Conservation (phyloP, 2,888 invertebrate genomes). For the Cinara cedri region DNA sequence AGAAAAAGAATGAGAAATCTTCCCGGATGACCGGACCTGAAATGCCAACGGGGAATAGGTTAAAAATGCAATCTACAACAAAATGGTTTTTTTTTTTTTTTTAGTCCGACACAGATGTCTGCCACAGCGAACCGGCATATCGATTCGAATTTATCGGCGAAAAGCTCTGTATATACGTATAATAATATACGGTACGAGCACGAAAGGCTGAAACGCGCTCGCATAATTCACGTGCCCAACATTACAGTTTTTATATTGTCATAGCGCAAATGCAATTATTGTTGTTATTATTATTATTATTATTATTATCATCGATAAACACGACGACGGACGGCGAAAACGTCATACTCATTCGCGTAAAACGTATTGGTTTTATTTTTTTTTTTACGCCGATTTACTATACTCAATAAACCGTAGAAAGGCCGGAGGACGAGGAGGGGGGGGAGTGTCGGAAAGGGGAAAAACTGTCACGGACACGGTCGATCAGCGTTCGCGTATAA, state of each 20-base stretch:
- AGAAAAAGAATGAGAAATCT: constrained; percentile 25
- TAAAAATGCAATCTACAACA: constrained; percentile 53
- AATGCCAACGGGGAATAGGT: constrained; percentile 52
- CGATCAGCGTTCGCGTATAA: neutral
- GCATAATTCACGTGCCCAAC: neutral
- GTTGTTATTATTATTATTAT: too few relatives aligned
- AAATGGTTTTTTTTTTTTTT: constrained; percentile 24
- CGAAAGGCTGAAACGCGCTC: constrained; percentile 1
- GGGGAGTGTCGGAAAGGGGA: neutral
- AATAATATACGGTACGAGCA: neutral
- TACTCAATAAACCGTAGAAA: too few relatives aligned
- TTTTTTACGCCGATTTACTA: too few relatives aligned
- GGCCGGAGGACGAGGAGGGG: too few relatives aligned
- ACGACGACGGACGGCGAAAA: constrained; percentile 8
- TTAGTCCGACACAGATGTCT: constrained; percentile 34
- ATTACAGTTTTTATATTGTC: constrained; percentile 32
- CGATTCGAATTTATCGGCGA: constrained; percentile 22
- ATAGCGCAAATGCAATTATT: constrained; percentile 26
- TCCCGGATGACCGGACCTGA: constrained; percentile 45
- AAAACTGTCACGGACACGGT: neutral
- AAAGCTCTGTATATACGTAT: constrained; percentile 23
- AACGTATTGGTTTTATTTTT: too few relatives aligned
- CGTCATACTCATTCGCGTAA: constrained; percentile 25
- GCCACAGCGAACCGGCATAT: constrained; percentile 9
- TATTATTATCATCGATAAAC: too few relatives aligned